These are phyloP conservation scores for Tragelaphus buxtoni DNA, from an alignment of 2,113 vertebrate genomes.

Conservation along the genomic window DNA sequence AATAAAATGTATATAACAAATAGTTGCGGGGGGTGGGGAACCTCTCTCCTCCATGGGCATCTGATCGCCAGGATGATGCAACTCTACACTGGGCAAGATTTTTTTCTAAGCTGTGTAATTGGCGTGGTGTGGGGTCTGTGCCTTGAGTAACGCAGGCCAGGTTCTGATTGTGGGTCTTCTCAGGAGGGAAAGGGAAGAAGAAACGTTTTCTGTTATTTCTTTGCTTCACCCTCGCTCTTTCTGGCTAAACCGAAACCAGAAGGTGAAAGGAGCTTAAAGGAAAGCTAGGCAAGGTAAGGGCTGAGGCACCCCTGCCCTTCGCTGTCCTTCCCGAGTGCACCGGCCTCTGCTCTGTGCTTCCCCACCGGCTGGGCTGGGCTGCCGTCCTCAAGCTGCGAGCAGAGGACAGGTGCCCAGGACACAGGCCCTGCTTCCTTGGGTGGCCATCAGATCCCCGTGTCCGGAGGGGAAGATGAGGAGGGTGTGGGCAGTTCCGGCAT, in stretches of 20 bases:
- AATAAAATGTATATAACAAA: conserved; percentile 94
- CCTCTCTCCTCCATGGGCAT: background rate
- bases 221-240: background rate
- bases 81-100: background rate
- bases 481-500: background rate
- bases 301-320: background rate
- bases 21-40: background rate
- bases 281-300: background rate
- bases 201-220: background rate
- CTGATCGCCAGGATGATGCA: background rate
- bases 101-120: background rate
- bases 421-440: background rate
- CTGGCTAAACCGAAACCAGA: conserved; percentile 46
- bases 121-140: conserved; percentile 10
- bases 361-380: background rate
- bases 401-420: background rate
- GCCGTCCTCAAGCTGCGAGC: too few relatives aligned
- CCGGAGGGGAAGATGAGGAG: background rate
- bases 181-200: background rate
- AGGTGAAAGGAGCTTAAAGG: conserved; percentile 41
- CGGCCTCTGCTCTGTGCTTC: background rate
- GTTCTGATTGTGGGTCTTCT: conserved; percentile 14
- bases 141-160: background rate
- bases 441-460: background rate
- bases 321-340: background rate